These are phyloP conservation scores for Eudasyphora cyanicolor DNA, from an alignment of 2,888 invertebrate genomes.

Conservation along the genomic window DNA sequence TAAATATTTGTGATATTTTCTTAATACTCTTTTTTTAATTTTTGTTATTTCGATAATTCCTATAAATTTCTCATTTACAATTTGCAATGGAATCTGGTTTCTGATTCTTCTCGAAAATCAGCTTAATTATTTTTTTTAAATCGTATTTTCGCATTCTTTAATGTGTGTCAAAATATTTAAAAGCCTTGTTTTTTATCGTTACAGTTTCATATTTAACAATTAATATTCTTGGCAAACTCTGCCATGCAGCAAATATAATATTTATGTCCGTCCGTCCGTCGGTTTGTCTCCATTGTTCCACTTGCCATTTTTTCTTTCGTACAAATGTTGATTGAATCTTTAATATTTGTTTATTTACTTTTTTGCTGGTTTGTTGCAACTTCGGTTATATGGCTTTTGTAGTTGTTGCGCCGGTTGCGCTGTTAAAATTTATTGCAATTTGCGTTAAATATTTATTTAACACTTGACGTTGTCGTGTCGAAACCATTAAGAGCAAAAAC, in stretches of 20 bases:
- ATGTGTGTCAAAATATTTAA: too few relatives aligned
- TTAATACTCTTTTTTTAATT: too few relatives aligned
- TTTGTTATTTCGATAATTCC: too few relatives aligned
- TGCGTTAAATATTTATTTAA: constrained; percentile 60
- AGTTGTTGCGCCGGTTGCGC: not conserved
- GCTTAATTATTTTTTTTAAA: not conserved
- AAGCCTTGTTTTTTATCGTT: too few relatives aligned
- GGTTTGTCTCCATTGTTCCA: not conserved
- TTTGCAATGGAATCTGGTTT: too few relatives aligned
- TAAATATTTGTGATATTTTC: too few relatives aligned
- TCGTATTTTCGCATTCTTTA: not conserved
- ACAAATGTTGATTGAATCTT: constrained; percentile 40
- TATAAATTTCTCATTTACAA: too few relatives aligned
- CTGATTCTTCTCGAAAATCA: not conserved
- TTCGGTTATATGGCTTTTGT: too few relatives aligned
- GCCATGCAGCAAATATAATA: not conserved
- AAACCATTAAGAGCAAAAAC: constrained; percentile 52
- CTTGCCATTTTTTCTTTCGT: not conserved
- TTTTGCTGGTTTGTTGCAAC: constrained; percentile 25
- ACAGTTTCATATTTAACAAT: not conserved
- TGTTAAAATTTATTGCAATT: constrained; percentile 54
- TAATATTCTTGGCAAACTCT: not conserved
- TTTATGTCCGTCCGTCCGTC: not conserved
- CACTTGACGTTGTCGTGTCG: constrained; percentile 61
- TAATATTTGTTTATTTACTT: not conserved